These are phyloP conservation scores for Cephalopholis sonnerati DNA, from an alignment of 2,113 vertebrate genomes.

Conservation along the genomic window DNA sequence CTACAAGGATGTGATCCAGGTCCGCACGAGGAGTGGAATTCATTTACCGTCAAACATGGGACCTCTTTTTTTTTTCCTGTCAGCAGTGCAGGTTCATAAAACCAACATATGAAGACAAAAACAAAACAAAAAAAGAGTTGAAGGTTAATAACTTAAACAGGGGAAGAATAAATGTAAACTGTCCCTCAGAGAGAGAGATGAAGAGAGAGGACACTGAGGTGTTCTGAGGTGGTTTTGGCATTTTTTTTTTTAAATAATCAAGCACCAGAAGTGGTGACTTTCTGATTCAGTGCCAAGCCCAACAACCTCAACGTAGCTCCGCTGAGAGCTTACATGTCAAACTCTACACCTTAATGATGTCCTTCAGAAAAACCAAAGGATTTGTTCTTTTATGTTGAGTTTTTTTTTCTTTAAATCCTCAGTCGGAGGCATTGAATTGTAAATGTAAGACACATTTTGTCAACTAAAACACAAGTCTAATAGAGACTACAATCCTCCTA, in stretches of 20 bases:
- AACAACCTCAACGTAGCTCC: slow-evolving; percentile 57
- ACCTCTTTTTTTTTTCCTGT: slow-evolving; percentile 44
- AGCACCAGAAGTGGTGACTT: slow-evolving; percentile 73
- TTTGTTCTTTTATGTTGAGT: slow-evolving; percentile 59
- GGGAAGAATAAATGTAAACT: slow-evolving; percentile 74
- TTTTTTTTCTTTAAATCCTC: slow-evolving; percentile 61
- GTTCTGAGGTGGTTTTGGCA: slow-evolving; percentile 81
- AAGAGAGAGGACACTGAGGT: slow-evolving; percentile 77
- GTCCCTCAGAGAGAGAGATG: slow-evolving; percentile 58
- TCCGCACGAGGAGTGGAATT: slow-evolving; percentile 50
- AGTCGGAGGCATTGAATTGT: slow-evolving; percentile 57
- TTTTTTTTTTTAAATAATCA: slow-evolving; percentile 37
- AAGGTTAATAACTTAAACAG: slow-evolving; percentile 69
- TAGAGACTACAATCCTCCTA: slow-evolving; percentile 65
- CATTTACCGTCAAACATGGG: slow-evolving; percentile 45
- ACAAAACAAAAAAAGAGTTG: slow-evolving; percentile 51
- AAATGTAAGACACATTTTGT: slow-evolving; percentile 79
- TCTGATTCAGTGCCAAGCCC: slow-evolving; percentile 71
- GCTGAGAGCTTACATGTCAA: slow-evolving; percentile 33
- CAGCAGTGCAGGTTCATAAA: slow-evolving; percentile 70
- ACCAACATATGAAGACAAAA: slow-evolving; percentile 46
- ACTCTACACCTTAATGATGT: slow-evolving; percentile 56
- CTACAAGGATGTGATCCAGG: slow-evolving; percentile 34
- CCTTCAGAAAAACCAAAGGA: slow-evolving; percentile 53
- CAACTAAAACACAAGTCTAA: slow-evolving; percentile 72